Conservation (phyloP, 2,797 vertebrate genomes). For the Lepilemur septentrionalis region DNA sequence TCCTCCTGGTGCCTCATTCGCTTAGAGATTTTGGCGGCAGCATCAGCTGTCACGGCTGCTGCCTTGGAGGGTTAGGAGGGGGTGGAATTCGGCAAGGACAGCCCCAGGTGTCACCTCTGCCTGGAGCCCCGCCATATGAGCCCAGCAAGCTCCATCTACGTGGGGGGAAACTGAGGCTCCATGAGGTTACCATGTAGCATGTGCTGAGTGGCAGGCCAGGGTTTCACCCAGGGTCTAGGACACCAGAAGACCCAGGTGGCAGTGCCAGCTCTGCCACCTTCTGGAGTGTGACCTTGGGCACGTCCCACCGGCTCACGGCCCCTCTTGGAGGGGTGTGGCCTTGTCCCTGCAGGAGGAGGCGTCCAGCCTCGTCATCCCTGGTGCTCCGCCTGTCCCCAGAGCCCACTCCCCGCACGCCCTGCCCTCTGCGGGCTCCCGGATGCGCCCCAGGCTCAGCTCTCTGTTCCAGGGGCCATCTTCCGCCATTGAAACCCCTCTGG, state of each 20-base stretch:
- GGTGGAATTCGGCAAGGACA: not conserved
- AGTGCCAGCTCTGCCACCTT: not conserved
- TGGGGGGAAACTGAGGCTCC: not conserved
- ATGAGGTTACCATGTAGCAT: rapidly evolving
- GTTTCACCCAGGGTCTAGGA: not conserved
- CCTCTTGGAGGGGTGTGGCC: not conserved
- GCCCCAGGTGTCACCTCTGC: not conserved
- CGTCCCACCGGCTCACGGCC: not conserved
- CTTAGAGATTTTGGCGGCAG: not conserved
- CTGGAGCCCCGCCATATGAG: rapidly evolving
- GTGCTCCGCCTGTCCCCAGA: too few species aligned
- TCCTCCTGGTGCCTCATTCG: not conserved
- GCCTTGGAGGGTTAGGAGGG: rapidly evolving
- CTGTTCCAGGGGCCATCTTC: too few species aligned
- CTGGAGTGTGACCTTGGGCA: not conserved
- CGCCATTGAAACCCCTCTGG: not conserved
- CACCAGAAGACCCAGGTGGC: not conserved
- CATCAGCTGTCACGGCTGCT: too few species aligned
- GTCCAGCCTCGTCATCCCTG: not conserved
- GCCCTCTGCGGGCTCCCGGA: not conserved
- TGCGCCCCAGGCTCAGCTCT: rapidly evolving
- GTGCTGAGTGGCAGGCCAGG: not conserved
- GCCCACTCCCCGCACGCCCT: not conserved
- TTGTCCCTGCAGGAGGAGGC: not conserved
- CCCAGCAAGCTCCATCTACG: not conserved